Evolutionary conservation across 23 tunicate species (phyloP).

Genomic region (Ciona savignyi): DNA sequence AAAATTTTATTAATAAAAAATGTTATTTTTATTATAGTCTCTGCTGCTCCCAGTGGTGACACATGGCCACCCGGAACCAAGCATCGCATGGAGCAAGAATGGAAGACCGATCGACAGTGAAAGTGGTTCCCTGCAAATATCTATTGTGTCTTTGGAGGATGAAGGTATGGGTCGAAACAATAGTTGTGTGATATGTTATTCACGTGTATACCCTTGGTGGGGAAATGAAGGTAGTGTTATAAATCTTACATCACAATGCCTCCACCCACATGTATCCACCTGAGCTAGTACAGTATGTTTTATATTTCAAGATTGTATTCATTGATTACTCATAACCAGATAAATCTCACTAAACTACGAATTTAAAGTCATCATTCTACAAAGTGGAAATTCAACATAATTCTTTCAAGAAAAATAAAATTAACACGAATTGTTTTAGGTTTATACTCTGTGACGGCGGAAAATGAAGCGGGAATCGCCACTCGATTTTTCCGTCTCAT

Average conservation of each 20-base stretch:
- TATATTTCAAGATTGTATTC: background rate
- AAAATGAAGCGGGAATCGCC: constrained; percentile 67
- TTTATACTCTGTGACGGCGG: background rate
- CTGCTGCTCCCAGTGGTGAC: constrained; percentile 29
- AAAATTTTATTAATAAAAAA: background rate
- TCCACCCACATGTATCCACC: too few species aligned
- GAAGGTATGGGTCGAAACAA: too few species aligned
- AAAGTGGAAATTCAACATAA: too few species aligned
- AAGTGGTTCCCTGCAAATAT: constrained; percentile 70
- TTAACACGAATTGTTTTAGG: background rate
- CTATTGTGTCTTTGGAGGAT: constrained; percentile 50
- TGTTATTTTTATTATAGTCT: constrained; percentile 29
- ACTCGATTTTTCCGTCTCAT: constrained; percentile 31
- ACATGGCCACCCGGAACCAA: constrained; percentile 63
- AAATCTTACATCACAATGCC: too few species aligned
- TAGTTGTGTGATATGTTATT: too few species aligned
- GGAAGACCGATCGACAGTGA: constrained; percentile 22
- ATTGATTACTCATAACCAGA: background rate
- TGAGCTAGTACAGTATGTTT: too few species aligned
- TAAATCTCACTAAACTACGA: background rate
- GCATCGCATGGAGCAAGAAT: constrained; percentile 50
- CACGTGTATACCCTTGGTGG: too few species aligned
- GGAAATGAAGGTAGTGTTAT: too few species aligned
- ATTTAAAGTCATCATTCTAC: too few species aligned
- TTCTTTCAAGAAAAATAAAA: too few species aligned